Evolutionary conservation across 2,113 vertebrate genomes (phyloP).

Genomic region (Sylvietta virens): DNA sequence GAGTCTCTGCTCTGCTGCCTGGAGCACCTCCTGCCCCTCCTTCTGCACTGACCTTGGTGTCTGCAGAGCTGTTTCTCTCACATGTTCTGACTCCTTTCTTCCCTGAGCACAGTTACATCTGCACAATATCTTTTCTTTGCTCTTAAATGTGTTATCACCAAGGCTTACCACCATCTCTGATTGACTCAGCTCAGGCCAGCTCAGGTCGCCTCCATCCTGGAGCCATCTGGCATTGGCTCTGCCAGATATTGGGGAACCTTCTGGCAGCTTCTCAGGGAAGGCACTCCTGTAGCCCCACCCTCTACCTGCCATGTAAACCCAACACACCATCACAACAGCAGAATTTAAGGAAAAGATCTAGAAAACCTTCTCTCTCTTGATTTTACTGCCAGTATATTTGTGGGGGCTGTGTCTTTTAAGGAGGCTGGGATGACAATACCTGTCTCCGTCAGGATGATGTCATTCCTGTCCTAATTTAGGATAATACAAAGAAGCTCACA

Average conservation of each 20-base stretch:
- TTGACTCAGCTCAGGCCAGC: neutral
- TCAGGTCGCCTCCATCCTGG: neutral
- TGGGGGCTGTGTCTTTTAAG: neutral
- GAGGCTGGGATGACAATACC: neutral
- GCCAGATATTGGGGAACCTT: neutral
- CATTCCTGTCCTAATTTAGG: neutral
- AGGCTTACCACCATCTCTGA: neutral
- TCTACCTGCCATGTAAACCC: neutral
- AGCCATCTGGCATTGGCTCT: neutral
- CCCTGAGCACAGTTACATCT: neutral
- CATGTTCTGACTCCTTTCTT: neutral
- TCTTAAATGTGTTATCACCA: neutral
- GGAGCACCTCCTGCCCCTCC: neutral
- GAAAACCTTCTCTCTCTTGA: neutral
- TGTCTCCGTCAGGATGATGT: neutral
- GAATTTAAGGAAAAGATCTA: neutral
- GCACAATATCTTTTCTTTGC: neutral
- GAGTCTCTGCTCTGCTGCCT: neutral
- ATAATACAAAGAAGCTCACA: neutral
- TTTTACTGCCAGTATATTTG: neutral
- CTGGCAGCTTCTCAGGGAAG: neutral
- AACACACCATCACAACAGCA: neutral
- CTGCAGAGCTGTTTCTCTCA: neutral
- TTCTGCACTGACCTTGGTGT: neutral
- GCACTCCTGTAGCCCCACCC: fast-evolving